Evolutionary conservation across 2,888 invertebrate genomes (phyloP).

Genomic region (Eugnorisma glareosa): DNA sequence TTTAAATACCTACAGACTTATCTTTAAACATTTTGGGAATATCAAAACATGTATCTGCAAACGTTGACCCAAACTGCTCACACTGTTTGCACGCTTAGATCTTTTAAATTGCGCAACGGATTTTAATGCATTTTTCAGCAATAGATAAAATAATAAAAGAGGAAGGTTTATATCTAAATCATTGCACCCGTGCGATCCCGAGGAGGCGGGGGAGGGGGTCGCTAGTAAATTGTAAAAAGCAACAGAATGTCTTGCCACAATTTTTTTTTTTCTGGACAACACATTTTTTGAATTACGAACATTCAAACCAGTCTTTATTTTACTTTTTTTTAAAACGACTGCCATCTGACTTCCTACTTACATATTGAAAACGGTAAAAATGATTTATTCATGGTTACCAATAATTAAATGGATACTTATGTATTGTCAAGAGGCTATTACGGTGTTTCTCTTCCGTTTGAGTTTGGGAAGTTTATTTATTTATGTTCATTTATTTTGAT

Average conservation of each 20-base stretch:
- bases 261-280: not conserved
- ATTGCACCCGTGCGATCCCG: too few species aligned
- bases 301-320: not conserved
- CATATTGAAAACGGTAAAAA: slow-evolving; percentile 20
- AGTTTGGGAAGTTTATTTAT: slow-evolving; percentile 14
- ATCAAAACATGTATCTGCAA: not conserved
- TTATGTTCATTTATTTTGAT: slow-evolving; percentile 17
- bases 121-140: too few species aligned
- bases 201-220: too few species aligned
- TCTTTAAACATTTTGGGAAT: not conserved
- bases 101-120: too few species aligned
- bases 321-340: not conserved
- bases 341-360: slow-evolving; percentile 15
- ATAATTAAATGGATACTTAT: slow-evolving; percentile 42
- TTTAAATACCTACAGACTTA: not conserved
- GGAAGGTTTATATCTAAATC: too few species aligned
- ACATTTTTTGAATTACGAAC: not conserved
- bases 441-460: not conserved
- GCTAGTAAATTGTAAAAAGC: not conserved
- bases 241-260: not conserved
- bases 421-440: slow-evolving; percentile 36
- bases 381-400: slow-evolving; percentile 50
- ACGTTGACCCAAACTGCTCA: too few species aligned
- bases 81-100: too few species aligned
- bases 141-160: too few species aligned